Percentiles rank a stretch among this genome's conserved stretches.
Conservation (phyloP, 2,888 invertebrate species). For the Orthosia gracilis region DNA sequence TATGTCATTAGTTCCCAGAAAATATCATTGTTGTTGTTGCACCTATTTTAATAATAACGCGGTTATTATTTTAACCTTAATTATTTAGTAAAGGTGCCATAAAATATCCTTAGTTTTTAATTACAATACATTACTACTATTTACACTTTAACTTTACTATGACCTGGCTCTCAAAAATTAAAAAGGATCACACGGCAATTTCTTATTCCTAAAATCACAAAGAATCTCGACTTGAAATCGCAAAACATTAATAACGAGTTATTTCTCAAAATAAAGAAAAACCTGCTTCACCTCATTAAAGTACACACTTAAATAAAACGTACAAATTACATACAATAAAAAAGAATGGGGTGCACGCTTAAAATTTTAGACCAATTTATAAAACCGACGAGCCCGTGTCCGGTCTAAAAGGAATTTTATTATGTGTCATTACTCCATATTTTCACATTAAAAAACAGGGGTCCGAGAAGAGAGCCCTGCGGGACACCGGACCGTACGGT, state of each 20-base stretch:
- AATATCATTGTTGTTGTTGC: constrained; percentile 26
- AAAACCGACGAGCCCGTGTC: constrained; percentile 70
- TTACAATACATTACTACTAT: not conserved
- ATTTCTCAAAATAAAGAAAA: constrained; percentile 44
- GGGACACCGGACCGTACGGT: constrained; percentile 74
- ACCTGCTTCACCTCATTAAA: constrained; percentile 40
- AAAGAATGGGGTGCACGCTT: constrained; percentile 65
- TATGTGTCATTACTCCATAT: constrained; percentile 86
- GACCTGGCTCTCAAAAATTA: constrained; percentile 2
- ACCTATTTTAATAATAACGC: constrained; percentile 23
- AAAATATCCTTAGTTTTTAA: constrained; percentile 14
- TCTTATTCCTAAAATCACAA: constrained; percentile 32
- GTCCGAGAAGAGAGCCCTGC: constrained; percentile 78
- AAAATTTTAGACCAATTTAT: constrained; percentile 74
- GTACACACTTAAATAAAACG: constrained; percentile 68
- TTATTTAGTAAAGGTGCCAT: not conserved
- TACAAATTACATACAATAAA: constrained; percentile 70
- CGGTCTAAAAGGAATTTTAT: constrained; percentile 83
- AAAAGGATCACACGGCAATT: constrained; percentile 24
- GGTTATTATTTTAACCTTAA: constrained; percentile 5
- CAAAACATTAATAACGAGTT: constrained; percentile 36
- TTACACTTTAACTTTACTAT: constrained; percentile 9
- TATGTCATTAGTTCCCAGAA: constrained; percentile 60
- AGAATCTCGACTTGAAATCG: constrained; percentile 33
- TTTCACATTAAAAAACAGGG: constrained; percentile 81